phyloP scores from a whole-genome alignment of 2,113 vertebrate genomes.

The Poeciliopsis occidentalis region DNA sequence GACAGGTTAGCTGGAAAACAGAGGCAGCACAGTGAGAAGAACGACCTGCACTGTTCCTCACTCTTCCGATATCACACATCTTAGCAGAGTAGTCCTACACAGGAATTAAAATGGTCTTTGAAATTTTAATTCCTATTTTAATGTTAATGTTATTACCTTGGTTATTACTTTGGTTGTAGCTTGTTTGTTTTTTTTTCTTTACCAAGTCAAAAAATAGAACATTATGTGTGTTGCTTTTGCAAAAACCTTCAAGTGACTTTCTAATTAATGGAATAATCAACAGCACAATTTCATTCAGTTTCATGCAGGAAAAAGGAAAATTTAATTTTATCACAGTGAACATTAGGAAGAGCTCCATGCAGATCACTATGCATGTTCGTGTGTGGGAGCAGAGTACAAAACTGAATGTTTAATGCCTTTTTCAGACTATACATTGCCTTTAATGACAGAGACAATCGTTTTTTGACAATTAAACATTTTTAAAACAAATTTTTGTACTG shows the following conservation, averaged over 20 bases:
- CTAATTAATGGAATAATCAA: too few species aligned
- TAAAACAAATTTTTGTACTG: neutral
- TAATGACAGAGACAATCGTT: too few species aligned
- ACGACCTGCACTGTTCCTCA: constrained; percentile 28
- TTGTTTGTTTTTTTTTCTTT: constrained; percentile 3
- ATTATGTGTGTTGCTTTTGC: too few species aligned
- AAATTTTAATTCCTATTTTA: too few species aligned
- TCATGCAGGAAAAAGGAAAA: too few species aligned
- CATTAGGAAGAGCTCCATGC: too few species aligned
- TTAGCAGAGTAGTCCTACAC: constrained; percentile 16
- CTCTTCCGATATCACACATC: constrained; percentile 37
- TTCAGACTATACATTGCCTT: neutral
- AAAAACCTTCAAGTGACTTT: too few species aligned
- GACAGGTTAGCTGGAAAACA: constrained; percentile 31
- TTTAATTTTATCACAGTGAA: too few species aligned
- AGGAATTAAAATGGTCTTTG: neutral
- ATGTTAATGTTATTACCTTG: neutral
- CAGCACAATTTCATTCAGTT: too few species aligned
- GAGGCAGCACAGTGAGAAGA: constrained; percentile 14
- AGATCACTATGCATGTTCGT: too few species aligned
- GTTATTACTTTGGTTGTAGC: neutral
- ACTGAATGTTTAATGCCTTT: neutral
- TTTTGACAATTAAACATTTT: too few species aligned
- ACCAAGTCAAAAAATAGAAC: too few species aligned
- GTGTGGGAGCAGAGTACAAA: neutral